Evolutionary conservation across 2,113 vertebrate genomes (phyloP), one percentile per base, ranked within the genome.

Genomic region (Suricata suricatta): DNA sequence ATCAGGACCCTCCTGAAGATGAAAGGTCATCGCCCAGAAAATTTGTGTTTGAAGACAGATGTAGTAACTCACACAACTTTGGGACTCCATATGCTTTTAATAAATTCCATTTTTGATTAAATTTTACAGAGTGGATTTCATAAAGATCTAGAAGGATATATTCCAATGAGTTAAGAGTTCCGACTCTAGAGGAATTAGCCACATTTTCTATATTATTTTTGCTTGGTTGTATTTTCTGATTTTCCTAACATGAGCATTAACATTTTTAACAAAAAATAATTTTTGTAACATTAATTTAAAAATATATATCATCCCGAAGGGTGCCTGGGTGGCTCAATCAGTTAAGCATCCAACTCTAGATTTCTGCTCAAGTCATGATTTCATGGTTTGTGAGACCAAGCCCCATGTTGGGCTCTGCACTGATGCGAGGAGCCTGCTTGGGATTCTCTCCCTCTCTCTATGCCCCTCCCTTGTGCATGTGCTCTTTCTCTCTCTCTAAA

Each of bases 171-270:
- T 74, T 38, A 85, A 93, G 44, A 96, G 33, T 54, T 16, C 82
- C 57, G n/a, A 85, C 31, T 89, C 44, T 4, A 63, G 21, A 88
- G 44, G 31, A 87, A 81, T 50, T 68, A 60, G 33, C 84, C 27
- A 9, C 50, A 72, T 84, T 57, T 93, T 85, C 35, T 41, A 33
- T 27, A 9, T 47, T 83, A 15, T 57, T 96, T 82, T 80, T 72
- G 35, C 14, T 91, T n/a, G n/a, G 33, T 33, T 90, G 8, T 90
- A 88, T 87, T 90, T 96, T 89, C 54, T 97, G 41, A 79, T 91
- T 92, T 97, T 96, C 41, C 89, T 90, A 87, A 80, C 60, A 86
- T 93, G 21, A 80, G 27, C 29, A 76, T 76, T 84, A 92, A 90
- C 13, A 76, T 88, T 95, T 95, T 95, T 80, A 91, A 91, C 64